phyloP scores from a whole-genome alignment of 2,797 vertebrate species.

The Sus cebifrons region DNA sequence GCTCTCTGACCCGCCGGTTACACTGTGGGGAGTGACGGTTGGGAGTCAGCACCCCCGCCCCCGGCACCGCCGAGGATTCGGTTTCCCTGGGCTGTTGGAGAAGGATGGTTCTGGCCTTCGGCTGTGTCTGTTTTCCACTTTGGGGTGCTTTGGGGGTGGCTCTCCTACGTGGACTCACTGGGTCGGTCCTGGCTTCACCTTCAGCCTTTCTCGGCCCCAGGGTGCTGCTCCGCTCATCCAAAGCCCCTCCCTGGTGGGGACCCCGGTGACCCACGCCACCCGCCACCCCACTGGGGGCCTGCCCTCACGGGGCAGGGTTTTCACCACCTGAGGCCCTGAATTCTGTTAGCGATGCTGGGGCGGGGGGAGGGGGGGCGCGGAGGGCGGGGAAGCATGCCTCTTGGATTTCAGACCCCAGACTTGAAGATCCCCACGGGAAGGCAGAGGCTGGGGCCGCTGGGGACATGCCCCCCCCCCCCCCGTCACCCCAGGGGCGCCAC shows the following conservation, averaged over 20 bases:
- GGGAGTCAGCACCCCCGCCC: no score
- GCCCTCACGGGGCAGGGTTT: not conserved
- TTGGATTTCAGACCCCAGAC: not conserved
- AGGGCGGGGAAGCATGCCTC: not conserved
- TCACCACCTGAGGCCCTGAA: no score
- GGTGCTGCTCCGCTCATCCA: not conserved
- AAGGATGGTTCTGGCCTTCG: rapidly evolving
- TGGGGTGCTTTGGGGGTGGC: not conserved
- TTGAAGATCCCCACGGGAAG: not conserved
- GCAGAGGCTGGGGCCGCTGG: not conserved
- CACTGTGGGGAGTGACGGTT: rapidly evolving
- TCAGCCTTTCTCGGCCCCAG: not conserved
- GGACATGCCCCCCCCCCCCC: no score
- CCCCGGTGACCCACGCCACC: rapidly evolving
- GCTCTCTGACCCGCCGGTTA: rapidly evolving
- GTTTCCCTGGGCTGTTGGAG: not conserved
- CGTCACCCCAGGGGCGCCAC: rapidly evolving
- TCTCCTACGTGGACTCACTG: not conserved
- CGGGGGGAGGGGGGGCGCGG: rapidly evolving
- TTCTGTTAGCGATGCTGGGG: not conserved
- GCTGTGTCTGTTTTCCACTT: not conserved
- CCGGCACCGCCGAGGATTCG: not conserved
- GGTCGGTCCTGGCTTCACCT: not conserved
- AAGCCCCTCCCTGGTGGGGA: not conserved
- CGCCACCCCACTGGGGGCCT: rapidly evolving